Evolutionary conservation across 1,140 invertebrate species (phyloP), one percentile per base, ranked within the genome.

Genomic region (Bombus breviceps): DNA sequence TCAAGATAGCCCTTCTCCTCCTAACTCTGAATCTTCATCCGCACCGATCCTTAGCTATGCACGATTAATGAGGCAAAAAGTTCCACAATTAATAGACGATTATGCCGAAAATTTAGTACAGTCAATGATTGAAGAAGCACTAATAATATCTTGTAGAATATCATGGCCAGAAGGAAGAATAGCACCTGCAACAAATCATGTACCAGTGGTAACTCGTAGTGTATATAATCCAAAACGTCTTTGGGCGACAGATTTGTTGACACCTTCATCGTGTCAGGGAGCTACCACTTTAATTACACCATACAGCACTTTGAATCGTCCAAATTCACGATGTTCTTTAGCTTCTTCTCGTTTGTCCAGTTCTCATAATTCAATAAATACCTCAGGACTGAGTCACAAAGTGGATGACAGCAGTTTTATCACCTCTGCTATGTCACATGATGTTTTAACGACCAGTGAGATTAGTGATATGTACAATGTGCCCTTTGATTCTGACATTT

Each of bases 381-480:
- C 97, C 9, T 96, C 97, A 57, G 97, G 97, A 9, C 93, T 96
- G 18, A 95, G 96, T 10, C 96, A 96, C 76, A 97, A 97, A 93
- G 97, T 96, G 0, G 97, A 98, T 87, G 97, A 98, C 91, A 98
- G 97, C 10, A 98, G 96, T 87, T 98, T 98, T 91, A 98, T 98
- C 75, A 98, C 97, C 2, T 97, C 98, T 90, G 97, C 97, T 32
- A 98, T 98, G 96, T 98, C 97, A 0, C 97, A 98, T 88, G 97
- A 98, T 90, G 97, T 97, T 0, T 93, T 98, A 18, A 96, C 96
- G 1, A 96, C 96, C 12, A 96, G 96, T 86, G 97, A 97, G 86
- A 98, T 98, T 47, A 97, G 97, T 47, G 97, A 98, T 92, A 97
- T 98, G 95, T 98, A 98, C 92, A 98, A 97, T 94, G 97, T 98